Base-by-base conservation (phyloP, 2,797 vertebrate genomes). In the Microhierax caerulescens region DNA sequence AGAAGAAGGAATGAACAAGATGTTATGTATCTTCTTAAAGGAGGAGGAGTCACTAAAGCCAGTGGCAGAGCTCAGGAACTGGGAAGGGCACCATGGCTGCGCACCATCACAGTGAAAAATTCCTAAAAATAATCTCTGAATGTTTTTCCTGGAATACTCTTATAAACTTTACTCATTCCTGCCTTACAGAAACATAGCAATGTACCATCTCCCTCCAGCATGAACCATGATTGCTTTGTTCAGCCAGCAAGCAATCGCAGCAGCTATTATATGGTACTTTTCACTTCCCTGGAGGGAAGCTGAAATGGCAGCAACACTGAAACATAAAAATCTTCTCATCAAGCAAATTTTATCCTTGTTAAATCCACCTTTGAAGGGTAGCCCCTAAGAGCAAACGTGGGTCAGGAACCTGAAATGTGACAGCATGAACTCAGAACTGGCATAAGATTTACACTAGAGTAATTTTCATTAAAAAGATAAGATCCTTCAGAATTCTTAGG, bases 401-500 rank as follows among this genome's bases (percentile, higher is more conserved):
- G 57, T 50, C 64, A 61, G 77, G 54, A 95, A 87, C 68, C 24
- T 87, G 76, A 87, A 90, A 72, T 57, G 79, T 51, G 65, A 91
- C 95, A 90, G 43, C 50, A 6, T 34, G 50, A 78, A 67, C 54
- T 68, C 63, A 32, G n/a, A 81, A 65, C 75, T 63, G 79, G 84
- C 67, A 24, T n/a, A 75, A 87, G 63, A 74, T 54, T 61, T 90
- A 73, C 61, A 79, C 39, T 13, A 23, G 37, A 95, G 93, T 61
- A 0, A 69, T 94, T 97, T 95, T 97, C 96, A 97, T 98, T 94
- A 95, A 82, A 91, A 94, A 97, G 97, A 97, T 98, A 97, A 98
- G 96, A 98, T 97, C 96, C 54, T 60, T 82, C 81, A 59, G 82
- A 90, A 80, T 90, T 97, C 87, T 69, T 94, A 83, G 94, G 95